A percentile compares a stretch with the other conserved stretches of the same genome.
Evolutionary conservation across 2,888 invertebrate species (phyloP).

Genomic region (Dinocampus coccinellae): DNA sequence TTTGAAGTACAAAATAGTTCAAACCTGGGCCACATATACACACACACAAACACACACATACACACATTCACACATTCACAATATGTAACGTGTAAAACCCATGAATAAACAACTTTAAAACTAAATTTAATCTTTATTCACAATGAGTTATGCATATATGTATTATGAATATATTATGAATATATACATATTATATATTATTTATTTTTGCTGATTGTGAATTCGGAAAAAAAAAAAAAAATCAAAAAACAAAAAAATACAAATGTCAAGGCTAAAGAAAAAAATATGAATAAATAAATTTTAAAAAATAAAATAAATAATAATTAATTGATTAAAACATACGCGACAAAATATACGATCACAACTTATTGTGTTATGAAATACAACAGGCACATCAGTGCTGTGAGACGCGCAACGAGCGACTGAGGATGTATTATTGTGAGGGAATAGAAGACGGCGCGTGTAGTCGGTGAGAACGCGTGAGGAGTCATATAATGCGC

Average conservation of each 20-base stretch:
- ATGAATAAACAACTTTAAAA: background rate
- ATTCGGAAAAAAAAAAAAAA: no score
- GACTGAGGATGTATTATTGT: conserved; percentile 39
- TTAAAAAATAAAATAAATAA: background rate
- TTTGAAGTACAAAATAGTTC: background rate
- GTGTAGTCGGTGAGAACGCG: conserved; percentile 19
- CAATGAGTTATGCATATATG: background rate
- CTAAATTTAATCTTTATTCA: background rate
- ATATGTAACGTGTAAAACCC: background rate
- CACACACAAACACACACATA: no score
- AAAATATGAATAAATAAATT: background rate
- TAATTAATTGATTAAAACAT: background rate
- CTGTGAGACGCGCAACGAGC: conserved; percentile 44
- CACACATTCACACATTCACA: no score
- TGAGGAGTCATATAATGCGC: conserved; percentile 5
- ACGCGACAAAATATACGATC: background rate
- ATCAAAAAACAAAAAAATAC: no score
- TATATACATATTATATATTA: background rate
- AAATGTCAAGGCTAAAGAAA: background rate
- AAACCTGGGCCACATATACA: background rate
- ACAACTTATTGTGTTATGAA: background rate
- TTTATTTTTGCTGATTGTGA: background rate
- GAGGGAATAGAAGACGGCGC: no score
- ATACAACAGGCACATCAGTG: conserved; percentile 26
- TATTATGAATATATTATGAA: background rate